These are phyloP conservation scores for Pungitius pungitius DNA, from an alignment of 2,113 vertebrate genomes.

Conservation along the genomic window DNA sequence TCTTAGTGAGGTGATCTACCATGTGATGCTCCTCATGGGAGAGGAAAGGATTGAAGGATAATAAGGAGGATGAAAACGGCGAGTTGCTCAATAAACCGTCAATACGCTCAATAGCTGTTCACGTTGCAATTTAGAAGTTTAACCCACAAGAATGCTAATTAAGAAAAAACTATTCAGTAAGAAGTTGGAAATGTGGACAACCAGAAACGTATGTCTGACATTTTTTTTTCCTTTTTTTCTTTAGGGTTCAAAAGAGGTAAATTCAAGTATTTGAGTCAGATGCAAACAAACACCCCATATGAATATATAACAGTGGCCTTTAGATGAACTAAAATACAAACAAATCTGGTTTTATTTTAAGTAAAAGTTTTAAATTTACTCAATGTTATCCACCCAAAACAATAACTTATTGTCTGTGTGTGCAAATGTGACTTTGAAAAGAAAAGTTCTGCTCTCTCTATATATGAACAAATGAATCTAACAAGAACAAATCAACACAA, in stretches of 20 bases:
- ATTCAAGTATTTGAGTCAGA: too few relatives aligned
- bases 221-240: neutral
- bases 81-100: neutral
- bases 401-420: neutral
- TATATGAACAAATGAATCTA: neutral
- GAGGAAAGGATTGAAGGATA: neutral
- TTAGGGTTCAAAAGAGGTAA: neutral
- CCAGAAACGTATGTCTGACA: neutral
- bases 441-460: too few relatives aligned
- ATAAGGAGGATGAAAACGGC: neutral
- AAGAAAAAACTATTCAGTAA: neutral
- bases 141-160: neutral
- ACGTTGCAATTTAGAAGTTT: neutral
- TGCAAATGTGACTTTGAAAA: neutral
- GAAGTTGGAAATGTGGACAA: neutral
- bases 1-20: slow-evolving; percentile 38
- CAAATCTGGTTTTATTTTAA: too few relatives aligned
- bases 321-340: too few relatives aligned
- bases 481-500: slow-evolving; percentile 2
- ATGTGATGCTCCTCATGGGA: too few relatives aligned
- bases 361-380: neutral
- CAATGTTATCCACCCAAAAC: neutral
- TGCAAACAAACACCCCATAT: too few relatives aligned
- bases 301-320: too few relatives aligned
- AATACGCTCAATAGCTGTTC: neutral